Percentiles rank a stretch among this genome's conserved stretches.
Evolutionary conservation across 2,888 invertebrate species (phyloP).

Genomic region (Alloscopus bannaensis): DNA sequence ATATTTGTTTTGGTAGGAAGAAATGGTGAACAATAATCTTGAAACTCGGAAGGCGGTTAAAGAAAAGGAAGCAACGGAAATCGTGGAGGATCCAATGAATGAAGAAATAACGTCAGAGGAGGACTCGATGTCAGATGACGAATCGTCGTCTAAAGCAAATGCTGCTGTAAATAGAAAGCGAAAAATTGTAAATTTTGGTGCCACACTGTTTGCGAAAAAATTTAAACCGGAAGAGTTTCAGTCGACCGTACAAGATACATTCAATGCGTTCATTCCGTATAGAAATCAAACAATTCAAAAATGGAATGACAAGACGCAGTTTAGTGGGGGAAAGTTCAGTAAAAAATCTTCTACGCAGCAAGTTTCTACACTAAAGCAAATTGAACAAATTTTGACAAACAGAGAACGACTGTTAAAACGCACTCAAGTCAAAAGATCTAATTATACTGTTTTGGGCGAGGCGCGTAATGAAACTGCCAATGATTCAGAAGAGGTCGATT

Average conservation of each 20-base stretch:
- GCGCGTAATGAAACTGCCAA: conserved; percentile 72
- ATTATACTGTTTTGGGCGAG: conserved; percentile 83
- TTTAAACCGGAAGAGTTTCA: conserved; percentile 81
- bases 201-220: too few relatives aligned
- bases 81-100: conserved; percentile 34
- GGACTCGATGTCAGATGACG: conserved; percentile 49
- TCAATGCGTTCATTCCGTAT: conserved; percentile 81
- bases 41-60: conserved; percentile 80
- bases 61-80: background rate
- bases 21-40: conserved; percentile 75
- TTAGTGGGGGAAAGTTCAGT: conserved; percentile 82
- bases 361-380: conserved; percentile 82
- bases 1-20: conserved; percentile 75
- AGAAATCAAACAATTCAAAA: conserved; percentile 90
- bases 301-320: conserved; percentile 95
- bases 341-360: conserved; percentile 79
- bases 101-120: conserved; percentile 70
- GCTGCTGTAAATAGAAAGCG: conserved; percentile 9
- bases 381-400: conserved; percentile 89
- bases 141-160: too few relatives aligned
- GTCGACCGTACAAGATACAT: conserved; percentile 78
- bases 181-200: too few relatives aligned
- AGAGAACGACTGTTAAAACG: conserved; percentile 84
- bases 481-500: too few relatives aligned
- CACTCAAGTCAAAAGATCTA: conserved; percentile 87